These are phyloP conservation scores for Blastomussa wellsi DNA, from an alignment of 92 coral and sea anemone genomes.

Conservation along the genomic window DNA sequence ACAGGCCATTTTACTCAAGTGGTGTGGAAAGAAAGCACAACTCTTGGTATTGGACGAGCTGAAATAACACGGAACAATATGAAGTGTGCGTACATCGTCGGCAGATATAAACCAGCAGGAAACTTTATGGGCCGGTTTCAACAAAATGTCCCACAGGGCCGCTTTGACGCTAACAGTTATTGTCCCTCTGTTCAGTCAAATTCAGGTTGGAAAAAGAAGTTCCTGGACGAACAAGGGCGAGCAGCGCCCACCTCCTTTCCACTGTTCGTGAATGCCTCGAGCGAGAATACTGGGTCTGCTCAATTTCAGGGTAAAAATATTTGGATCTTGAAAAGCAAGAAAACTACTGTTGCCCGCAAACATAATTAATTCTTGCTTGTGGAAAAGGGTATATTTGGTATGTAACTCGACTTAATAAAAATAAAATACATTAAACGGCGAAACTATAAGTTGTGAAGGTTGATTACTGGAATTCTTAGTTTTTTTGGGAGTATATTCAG, in stretches of 20 bases:
- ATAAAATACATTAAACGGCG: no score
- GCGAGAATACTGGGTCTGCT: background rate
- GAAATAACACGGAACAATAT: background rate
- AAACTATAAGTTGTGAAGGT: no score
- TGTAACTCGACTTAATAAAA: no score
- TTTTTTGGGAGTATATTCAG: no score
- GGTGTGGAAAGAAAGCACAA: conserved; percentile 48
- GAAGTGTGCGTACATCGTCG: conserved; percentile 45
- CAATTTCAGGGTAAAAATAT: background rate
- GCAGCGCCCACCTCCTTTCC: background rate
- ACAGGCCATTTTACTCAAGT: conserved; percentile 64
- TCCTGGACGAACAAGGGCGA: background rate
- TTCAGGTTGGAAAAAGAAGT: background rate
- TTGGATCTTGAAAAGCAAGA: background rate
- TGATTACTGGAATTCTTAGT: no score
- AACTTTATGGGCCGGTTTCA: conserved; percentile 14
- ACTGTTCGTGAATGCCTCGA: background rate
- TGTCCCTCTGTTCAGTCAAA: background rate
- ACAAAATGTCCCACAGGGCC: conserved; percentile 1
- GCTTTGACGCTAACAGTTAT: background rate
- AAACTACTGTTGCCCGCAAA: background rate
- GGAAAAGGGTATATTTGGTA: background rate
- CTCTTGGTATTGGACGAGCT: conserved; percentile 44
- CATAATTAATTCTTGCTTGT: background rate
- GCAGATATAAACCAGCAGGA: conserved; percentile 51